Conservation (phyloP, 2,797 vertebrate genomes). For the Microctenopoma stevenorrisi region DNA sequence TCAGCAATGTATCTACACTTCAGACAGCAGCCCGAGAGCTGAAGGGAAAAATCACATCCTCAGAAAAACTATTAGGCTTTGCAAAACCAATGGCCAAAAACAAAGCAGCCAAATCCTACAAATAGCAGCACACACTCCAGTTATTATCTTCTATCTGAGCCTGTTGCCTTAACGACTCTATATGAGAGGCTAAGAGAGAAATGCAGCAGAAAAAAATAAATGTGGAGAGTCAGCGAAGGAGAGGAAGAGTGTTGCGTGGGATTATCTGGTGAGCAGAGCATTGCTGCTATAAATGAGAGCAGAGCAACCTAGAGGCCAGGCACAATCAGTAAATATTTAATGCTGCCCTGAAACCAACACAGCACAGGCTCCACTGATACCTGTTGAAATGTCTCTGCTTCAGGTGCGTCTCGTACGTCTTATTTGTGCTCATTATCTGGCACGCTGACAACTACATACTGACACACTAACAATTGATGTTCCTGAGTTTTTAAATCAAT, state of each 20-base stretch:
- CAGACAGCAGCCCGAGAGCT: constrained; percentile 23
- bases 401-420: constrained; percentile 3
- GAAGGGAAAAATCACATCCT: constrained; percentile 16
- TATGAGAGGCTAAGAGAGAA: background rate
- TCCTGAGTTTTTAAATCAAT: no score
- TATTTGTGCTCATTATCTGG: background rate
- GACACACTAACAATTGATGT: background rate
- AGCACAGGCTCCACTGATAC: constrained; percentile 15
- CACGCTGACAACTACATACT: background rate
- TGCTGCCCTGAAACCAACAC: constrained; percentile 39
- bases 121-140: constrained; percentile 34
- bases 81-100: constrained; percentile 12
- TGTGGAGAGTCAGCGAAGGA: background rate
- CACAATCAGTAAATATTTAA: constrained; percentile 70
- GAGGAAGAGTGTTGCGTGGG: constrained; percentile 33
- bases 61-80: background rate
- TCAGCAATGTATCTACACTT: constrained; percentile 12
- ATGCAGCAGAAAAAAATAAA: background rate
- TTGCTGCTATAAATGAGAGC: constrained; percentile 29
- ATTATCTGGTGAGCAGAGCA: constrained; percentile 36
- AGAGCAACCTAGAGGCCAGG: constrained; percentile 49
- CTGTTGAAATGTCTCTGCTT: background rate
- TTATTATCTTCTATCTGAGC: constrained; percentile 40
- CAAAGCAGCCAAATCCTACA: constrained; percentile 29
- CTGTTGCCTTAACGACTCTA: constrained; percentile 48